Percentiles rank a stretch among this genome's conserved stretches.
Evolutionary conservation across 2,797 vertebrate genomes (phyloP).

Genomic region (Myoxocephalus aenaeus): DNA sequence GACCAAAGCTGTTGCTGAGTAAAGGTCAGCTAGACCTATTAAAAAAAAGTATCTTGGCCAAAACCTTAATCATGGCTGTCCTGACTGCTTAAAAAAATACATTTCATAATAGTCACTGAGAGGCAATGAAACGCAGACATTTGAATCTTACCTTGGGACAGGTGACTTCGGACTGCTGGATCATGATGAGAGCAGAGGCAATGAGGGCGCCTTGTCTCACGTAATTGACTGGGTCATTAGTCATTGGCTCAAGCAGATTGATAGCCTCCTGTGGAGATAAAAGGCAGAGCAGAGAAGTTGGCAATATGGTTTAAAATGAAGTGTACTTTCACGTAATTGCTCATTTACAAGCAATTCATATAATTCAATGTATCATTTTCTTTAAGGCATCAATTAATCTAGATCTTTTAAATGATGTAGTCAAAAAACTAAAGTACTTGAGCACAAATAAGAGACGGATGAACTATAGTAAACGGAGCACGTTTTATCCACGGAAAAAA

Average conservation of each 20-base stretch:
- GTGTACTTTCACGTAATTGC: background rate
- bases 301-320: background rate
- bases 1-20: background rate
- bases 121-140: background rate
- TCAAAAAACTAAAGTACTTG: no score
- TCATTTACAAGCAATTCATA: background rate
- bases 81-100: background rate
- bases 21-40: background rate
- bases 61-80: background rate
- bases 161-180: constrained; percentile 97
- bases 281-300: constrained; percentile 11
- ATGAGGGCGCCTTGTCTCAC: constrained; percentile 98
- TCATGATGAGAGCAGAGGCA: constrained; percentile 97
- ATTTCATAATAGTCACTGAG: background rate
- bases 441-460: no score
- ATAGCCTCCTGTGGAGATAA: constrained; percentile 91
- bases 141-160: constrained; percentile 92
- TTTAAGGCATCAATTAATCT: no score
- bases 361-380: no score
- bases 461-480: no score
- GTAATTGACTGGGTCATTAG: constrained; percentile 98
- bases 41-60: background rate
- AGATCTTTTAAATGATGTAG: no score
- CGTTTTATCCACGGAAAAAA: background rate
- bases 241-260: constrained; percentile 98